A percentile compares a stretch with the other conserved stretches of the same genome.
Evolutionary conservation across 30 jellyfish, hydroid and myxozoan genomes (phyloP).

Genomic region (Cassiopea xamachana): DNA sequence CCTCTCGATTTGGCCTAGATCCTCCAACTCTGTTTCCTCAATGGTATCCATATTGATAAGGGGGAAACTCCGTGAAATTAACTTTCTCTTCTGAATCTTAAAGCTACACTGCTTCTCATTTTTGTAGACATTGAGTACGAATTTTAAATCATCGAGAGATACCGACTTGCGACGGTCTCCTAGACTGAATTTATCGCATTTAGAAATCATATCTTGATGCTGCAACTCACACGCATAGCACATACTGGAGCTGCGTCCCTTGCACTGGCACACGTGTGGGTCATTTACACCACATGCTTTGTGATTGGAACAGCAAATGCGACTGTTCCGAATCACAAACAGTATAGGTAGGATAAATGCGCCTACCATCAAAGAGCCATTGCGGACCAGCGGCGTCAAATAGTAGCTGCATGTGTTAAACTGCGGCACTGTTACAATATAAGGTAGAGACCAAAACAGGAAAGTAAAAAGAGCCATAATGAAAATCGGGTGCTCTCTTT

Average conservation of each 20-base stretch:
- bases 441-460: slow-evolving; percentile 79
- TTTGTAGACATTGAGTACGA: slow-evolving; percentile 58
- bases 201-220: slow-evolving; percentile 75
- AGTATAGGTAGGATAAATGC: slow-evolving; percentile 70
- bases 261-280: slow-evolving; percentile 79
- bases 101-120: slow-evolving; percentile 52
- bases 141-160: slow-evolving; percentile 74
- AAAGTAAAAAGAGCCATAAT: slow-evolving; percentile 74
- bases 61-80: slow-evolving; percentile 75
- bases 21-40: slow-evolving; percentile 71
- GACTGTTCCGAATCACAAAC: slow-evolving; percentile 59
- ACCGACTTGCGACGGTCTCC: slow-evolving; percentile 83
- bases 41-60: slow-evolving; percentile 60
- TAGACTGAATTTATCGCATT: slow-evolving; percentile 63
- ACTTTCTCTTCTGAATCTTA: slow-evolving; percentile 44
- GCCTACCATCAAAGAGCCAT: slow-evolving; percentile 72
- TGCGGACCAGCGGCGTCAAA: slow-evolving; percentile 61
- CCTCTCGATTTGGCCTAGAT: slow-evolving; percentile 50
- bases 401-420: slow-evolving; percentile 33
- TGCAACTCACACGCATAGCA: slow-evolving; percentile 80
- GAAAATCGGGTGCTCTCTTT: slow-evolving; percentile 88
- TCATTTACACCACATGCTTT: slow-evolving; percentile 66
- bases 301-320: slow-evolving; percentile 74
- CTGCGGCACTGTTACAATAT: slow-evolving; percentile 77
- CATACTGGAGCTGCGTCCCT: slow-evolving; percentile 70